phyloP scores from a whole-genome alignment of 2,113 vertebrate species.

The Ranitomeya variabilis region DNA sequence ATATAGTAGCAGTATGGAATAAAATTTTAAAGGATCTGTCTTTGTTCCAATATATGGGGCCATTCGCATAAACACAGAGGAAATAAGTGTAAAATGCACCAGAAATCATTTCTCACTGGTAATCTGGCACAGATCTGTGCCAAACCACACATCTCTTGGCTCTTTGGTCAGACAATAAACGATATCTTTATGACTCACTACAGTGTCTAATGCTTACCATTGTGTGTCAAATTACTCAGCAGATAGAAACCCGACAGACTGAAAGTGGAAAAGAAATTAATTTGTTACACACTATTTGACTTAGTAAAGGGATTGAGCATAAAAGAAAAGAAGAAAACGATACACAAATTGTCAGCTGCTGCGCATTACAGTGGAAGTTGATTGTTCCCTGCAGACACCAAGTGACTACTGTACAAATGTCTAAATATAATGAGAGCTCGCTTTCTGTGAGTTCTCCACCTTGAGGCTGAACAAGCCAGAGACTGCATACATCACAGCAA shows the following conservation, averaged over 20 bases:
- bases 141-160: neutral
- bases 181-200: neutral
- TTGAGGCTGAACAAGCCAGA: neutral
- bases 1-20: no score
- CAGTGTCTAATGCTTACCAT: conserved; percentile 3
- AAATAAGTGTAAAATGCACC: neutral
- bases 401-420: conserved; percentile 19
- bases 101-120: neutral
- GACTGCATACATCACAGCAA: conserved; percentile 4
- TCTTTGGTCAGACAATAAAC: neutral
- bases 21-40: no score
- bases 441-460: neutral
- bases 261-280: conserved; percentile 27
- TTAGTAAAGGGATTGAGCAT: conserved; percentile 9
- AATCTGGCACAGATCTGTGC: neutral
- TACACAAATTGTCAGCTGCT: conserved; percentile 31
- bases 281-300: conserved; percentile 24
- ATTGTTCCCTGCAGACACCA: conserved; percentile 26
- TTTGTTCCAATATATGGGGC: neutral
- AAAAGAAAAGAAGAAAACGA: conserved; percentile 13
- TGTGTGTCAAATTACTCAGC: conserved; percentile 20
- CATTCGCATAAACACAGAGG: no score
- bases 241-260: neutral
- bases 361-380: conserved; percentile 5
- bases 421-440: neutral